Evolutionary conservation across 2,797 vertebrate genomes (phyloP), one percentile per base, ranked within the genome.

Genomic region (Euphonia xanthogaster): DNA sequence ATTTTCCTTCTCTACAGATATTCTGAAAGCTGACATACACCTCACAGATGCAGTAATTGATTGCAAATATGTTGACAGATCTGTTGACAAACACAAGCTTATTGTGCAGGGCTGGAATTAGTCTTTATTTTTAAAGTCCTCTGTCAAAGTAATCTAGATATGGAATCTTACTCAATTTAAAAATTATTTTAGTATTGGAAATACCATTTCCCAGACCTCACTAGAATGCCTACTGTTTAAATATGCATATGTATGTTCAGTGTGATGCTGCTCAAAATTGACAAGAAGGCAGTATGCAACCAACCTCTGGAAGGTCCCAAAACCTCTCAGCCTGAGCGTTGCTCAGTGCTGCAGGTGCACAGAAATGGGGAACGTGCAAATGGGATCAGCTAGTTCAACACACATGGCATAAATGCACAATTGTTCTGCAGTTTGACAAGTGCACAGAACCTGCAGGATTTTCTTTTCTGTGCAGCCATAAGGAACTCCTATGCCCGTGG

Each of bases 341-440:
- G 28, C 39, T 37, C 0, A 0, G 63, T 81, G 60, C 86, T 78
- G 81, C 75, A 62, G 42, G 37, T 53, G 60, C 51, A 22, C 42
- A 67, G 6, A 50, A 70, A 20, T 24, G 23, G 25, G 54, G 44
- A 84, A 12, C 0, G 1, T 47, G 18, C 45, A 68, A 28, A 22
- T 40, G 37, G 40, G 21, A 31, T 39, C 31, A n/a, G 45, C 35
- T 57, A 22, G 33, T 55, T 73, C 9, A 44, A n/a, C 19, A 22
- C 2, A 2, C 0, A 1, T 4, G 27, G 9, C 0, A 2, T 23
- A 42, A 82, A 25, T 24, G 21, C 48, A 30, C 28, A 8, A 11
- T 30, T 40, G 40, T 66, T 93, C 68, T 77, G 72, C 35, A 9
- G 53, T 63, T 27, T 7, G 21, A n/a, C 47, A 76, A 28, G 10